Percentiles rank a stretch among this genome's conserved stretches.
Conservation (phyloP, 2,113 vertebrate species). For the Cepphus grylle region DNA sequence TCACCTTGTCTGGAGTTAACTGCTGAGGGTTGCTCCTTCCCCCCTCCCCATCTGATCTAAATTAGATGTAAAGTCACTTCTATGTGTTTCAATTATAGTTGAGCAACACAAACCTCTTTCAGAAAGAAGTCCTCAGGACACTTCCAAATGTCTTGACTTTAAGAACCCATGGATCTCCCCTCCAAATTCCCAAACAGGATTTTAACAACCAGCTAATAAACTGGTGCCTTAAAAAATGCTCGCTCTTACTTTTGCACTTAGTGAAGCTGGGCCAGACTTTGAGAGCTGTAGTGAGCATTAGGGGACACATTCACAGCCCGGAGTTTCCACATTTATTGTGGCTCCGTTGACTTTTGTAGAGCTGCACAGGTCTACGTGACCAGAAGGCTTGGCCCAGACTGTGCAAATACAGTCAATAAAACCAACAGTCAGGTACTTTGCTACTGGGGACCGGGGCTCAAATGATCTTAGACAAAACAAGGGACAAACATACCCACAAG, state of each 20-base stretch:
- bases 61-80: constrained; percentile 8
- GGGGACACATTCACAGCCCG: not conserved
- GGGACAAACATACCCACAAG: not conserved
- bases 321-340: not conserved
- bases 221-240: not conserved
- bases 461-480: not conserved
- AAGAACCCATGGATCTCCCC: not conserved
- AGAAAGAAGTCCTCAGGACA: not conserved
- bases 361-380: not conserved
- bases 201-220: constrained; percentile 21
- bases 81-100: not conserved
- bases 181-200: not conserved
- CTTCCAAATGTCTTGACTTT: not conserved
- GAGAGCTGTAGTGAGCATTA: not conserved
- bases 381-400: not conserved
- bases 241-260: not conserved
- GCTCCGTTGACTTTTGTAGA: not conserved
- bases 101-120: not conserved
- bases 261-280: not conserved
- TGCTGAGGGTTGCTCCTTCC: not conserved
- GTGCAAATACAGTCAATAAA: constrained; percentile 6
- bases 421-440: not conserved
- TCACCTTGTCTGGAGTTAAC: constrained; percentile 20
- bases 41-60: not conserved
- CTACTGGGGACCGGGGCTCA: not conserved